Conservation (phyloP, 2,888 invertebrate genomes). For the Thecophora atra region DNA sequence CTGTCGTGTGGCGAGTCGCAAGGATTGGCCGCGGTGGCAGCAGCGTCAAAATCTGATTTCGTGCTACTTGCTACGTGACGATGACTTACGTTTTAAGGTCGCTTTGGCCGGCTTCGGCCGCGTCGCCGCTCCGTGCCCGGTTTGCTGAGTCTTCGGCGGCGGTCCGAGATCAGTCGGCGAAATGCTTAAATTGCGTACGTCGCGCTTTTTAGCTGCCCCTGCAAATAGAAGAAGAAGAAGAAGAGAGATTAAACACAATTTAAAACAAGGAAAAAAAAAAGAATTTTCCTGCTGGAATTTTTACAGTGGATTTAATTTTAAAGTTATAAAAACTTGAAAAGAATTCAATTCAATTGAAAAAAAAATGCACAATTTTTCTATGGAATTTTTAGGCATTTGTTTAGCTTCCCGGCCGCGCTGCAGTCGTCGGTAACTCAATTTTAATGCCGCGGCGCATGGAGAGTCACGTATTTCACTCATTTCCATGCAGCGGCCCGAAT, state of each 20-base stretch:
- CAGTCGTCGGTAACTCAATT: not conserved
- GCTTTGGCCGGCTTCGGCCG: conserved; percentile 58
- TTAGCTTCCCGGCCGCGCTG: conserved; percentile 11
- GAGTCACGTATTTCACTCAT: conserved; percentile 7
- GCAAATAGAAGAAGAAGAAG: conserved; percentile 48
- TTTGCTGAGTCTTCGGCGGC: conserved; percentile 66
- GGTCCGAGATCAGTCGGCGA: conserved; percentile 66
- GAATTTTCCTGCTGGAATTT: too few species aligned
- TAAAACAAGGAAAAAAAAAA: too few species aligned
- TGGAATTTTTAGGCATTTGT: conserved; percentile 11
- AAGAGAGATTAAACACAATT: not conserved
- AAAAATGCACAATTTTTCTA: not conserved
- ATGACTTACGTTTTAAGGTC: conserved; percentile 61
- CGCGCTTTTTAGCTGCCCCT: conserved; percentile 67
- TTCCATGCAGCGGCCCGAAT: not conserved
- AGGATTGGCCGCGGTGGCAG: conserved; percentile 74
- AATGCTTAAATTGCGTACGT: conserved; percentile 66
- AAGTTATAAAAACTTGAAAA: conserved; percentile 33
- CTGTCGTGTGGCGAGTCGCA: too few species aligned
- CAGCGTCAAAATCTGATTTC: conserved; percentile 63
- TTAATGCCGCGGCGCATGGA: not conserved
- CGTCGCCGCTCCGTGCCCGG: conserved; percentile 60
- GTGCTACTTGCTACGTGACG: not conserved
- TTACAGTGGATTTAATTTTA: too few species aligned
- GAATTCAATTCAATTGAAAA: not conserved